Conservation (phyloP, 2,797 vertebrate genomes). For the Eremophila alpestris region DNA sequence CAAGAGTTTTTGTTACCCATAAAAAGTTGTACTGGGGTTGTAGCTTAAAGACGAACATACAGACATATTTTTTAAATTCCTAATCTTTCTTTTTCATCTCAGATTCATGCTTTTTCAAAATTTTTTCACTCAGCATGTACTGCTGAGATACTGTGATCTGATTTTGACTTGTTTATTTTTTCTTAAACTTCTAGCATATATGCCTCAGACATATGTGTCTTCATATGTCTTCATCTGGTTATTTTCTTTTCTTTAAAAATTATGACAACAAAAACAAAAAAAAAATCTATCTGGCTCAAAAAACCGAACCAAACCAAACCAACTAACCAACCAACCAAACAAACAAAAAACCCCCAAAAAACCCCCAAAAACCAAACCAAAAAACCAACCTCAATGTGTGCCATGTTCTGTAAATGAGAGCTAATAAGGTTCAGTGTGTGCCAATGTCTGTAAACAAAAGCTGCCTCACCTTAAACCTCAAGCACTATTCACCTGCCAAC, state of each 20-base stretch:
- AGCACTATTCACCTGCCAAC: conserved; percentile 39
- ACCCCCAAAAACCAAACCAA: neutral
- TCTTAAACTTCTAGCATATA: neutral
- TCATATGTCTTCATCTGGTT: neutral
- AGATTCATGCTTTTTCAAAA: neutral
- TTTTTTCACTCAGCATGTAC: neutral
- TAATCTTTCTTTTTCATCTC: conserved; percentile 19
- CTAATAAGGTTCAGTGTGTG: conserved; percentile 27
- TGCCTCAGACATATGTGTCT: conserved; percentile 8
- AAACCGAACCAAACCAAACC: neutral
- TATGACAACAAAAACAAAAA: neutral
- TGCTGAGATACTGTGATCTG: neutral
- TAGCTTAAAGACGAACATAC: neutral
- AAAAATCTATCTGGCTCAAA: neutral
- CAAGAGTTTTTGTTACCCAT: neutral
- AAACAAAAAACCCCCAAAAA: no score
- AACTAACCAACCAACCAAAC: neutral
- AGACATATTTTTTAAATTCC: neutral
- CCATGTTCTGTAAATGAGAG: conserved; percentile 47
- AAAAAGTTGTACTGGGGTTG: neutral
- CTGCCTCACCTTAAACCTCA: conserved; percentile 64
- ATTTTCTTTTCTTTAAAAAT: neutral
- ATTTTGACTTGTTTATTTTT: neutral
- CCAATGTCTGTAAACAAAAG: conserved; percentile 50
- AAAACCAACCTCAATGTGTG: neutral